Conservation (phyloP, 2,113 vertebrate genomes). For the Pteropus alecto region DNA sequence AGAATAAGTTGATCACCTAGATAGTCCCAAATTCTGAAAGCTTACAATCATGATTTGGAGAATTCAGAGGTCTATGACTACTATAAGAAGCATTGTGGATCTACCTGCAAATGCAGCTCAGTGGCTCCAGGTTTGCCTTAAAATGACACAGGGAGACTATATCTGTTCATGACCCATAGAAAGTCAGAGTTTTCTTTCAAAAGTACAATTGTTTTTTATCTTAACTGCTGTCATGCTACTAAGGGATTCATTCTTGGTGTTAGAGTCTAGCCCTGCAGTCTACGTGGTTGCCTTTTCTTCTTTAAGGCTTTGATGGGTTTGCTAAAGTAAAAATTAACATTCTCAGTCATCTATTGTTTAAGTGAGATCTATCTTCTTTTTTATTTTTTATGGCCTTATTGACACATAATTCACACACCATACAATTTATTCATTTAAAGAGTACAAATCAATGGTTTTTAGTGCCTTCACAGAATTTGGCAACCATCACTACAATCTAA, state of each 20-base stretch:
- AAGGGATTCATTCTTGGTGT: neutral
- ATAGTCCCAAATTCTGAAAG: neutral
- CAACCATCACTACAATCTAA: neutral
- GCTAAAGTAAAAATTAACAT: neutral
- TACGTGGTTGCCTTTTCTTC: neutral
- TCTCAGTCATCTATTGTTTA: neutral
- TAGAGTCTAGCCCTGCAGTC: neutral
- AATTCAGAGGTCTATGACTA: neutral
- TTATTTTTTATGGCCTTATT: neutral
- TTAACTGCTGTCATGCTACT: neutral
- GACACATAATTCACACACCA: neutral
- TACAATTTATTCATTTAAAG: neutral
- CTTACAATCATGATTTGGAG: neutral
- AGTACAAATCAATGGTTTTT: neutral
- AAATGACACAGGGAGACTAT: neutral
- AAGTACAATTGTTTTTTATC: neutral
- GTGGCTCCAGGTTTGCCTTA: neutral
- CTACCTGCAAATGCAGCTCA: neutral
- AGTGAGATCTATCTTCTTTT: neutral
- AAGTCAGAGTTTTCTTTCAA: neutral
- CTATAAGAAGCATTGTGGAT: neutral
- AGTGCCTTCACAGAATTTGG: neutral
- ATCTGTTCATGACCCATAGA: neutral
- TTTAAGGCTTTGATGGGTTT: neutral
- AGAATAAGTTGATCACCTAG: neutral